Base-by-base conservation (phyloP, 1,140 invertebrate genomes). In the Brachionus calyciflorus region DNA sequence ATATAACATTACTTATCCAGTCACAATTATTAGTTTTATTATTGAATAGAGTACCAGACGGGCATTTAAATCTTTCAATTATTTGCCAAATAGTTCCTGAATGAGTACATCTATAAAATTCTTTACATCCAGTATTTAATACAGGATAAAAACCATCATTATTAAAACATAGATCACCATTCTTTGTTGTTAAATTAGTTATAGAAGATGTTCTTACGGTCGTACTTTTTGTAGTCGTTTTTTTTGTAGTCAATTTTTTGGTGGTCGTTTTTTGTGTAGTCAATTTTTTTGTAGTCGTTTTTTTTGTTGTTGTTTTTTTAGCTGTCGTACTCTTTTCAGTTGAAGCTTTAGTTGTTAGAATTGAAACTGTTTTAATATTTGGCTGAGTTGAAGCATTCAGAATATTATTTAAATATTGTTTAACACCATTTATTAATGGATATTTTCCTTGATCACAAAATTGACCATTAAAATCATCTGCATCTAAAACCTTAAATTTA, bases 401-500 rank as follows among this genome's bases (percentile, higher is more conserved):
- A 33, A 28, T n/a, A 49, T 33, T 33, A n/a, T 4, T 10, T 5
- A 73, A 51, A 6, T 40, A 37, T 1, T 14, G 14, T 60, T 76
- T 76, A 5, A 46, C 44, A 19, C n/a, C 19, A 48, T 6, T 33
- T 3, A 77, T 46, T 46, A 75, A 40, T 75, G 70, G 70, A 57
- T 75, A 75, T 55, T 57, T 75, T 57, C 51, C 70, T 49, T 40
- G 26, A 4, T 19, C 28, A 75, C 48, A 75, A 12, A 78, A 77
- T 9, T 9, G 10, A n/a, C 70, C 70, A 14, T 9, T n/a, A 55
- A 75, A 75, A 75, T 75, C 70, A 40, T 75, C 70, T 14, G 55
- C 21, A 75, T 75, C 70, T n/a, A 75, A 5, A 0, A 93, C 40
- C 40, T 75, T 12, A n/a, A 37, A 40, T n/a, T n/a, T n/a, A n/a